A percentile compares a stretch with the other conserved stretches of the same genome.
phyloP scores from a whole-genome alignment of 2,797 vertebrate species.

The Parambassis ranga region DNA sequence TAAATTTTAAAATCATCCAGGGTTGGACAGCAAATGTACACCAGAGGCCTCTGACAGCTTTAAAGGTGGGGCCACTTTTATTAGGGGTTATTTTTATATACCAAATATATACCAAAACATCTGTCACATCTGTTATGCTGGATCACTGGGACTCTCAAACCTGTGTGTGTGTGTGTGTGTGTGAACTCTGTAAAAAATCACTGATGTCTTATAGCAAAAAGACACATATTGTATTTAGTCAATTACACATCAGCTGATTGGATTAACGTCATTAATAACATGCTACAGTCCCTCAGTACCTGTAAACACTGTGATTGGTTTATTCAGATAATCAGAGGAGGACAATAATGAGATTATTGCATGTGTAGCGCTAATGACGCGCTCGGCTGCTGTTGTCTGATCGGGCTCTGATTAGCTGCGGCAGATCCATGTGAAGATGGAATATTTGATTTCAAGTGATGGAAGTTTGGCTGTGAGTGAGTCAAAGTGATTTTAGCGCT shows the following conservation, averaged over 20 bases:
- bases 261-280: constrained; percentile 55
- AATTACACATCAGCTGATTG: constrained; percentile 38
- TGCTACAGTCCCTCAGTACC: constrained; percentile 25
- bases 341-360: constrained; percentile 60
- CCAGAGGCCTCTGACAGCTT: too few relatives aligned
- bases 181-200: background rate
- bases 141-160: background rate
- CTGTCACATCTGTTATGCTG: background rate
- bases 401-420: constrained; percentile 55
- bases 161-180: too few relatives aligned
- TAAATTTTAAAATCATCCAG: too few relatives aligned
- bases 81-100: too few relatives aligned
- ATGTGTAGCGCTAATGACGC: constrained; percentile 52
- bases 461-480: background rate
- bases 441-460: constrained; percentile 50
- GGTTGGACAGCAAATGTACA: too few relatives aligned
- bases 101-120: too few relatives aligned
- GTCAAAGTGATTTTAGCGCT: constrained; percentile 31
- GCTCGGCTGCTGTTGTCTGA: constrained; percentile 42
- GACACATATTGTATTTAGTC: constrained; percentile 39
- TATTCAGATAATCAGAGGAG: constrained; percentile 55
- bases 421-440: constrained; percentile 32
- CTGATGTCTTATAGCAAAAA: background rate
- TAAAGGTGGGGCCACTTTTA: too few relatives aligned
- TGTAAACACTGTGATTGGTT: constrained; percentile 62